A percentile compares a stretch with the other conserved stretches of the same genome.
These are phyloP conservation scores for Chloropsis hardwickii DNA, from an alignment of 2,113 vertebrate species.

Conservation along the genomic window DNA sequence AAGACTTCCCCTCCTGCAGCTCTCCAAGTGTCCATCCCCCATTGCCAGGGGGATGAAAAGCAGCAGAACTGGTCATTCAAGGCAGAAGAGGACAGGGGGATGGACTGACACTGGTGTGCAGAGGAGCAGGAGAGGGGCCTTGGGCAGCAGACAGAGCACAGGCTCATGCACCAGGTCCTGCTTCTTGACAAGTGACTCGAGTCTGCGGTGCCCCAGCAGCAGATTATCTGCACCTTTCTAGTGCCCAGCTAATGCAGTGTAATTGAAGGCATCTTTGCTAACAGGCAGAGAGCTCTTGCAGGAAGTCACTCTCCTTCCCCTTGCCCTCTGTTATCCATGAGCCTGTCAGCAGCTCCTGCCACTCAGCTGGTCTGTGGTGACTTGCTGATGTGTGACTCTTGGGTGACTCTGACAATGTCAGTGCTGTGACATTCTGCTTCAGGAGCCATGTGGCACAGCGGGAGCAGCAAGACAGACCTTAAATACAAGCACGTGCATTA, in stretches of 20 bases:
- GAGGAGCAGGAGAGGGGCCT: neutral
- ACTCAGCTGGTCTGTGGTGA: neutral
- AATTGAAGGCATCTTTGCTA: neutral
- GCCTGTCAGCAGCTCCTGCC: neutral
- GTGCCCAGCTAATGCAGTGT: neutral
- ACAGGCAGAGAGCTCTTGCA: neutral
- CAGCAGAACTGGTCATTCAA: rapidly evolving
- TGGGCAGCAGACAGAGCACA: neutral
- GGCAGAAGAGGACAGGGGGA: neutral
- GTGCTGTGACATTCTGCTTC: neutral
- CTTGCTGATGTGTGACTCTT: neutral
- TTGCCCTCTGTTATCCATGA: neutral
- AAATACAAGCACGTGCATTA: neutral
- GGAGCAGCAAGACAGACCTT: neutral
- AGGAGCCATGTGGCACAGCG: neutral
- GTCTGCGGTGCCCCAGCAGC: neutral
- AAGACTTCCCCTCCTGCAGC: neutral
- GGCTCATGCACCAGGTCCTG: neutral
- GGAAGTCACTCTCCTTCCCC: neutral
- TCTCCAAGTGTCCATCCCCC: neutral
- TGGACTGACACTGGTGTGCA: rapidly evolving
- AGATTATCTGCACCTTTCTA: neutral
- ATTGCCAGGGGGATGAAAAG: neutral
- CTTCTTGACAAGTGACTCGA: neutral
- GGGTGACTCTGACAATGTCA: neutral